Conservation (phyloP, 2,113 vertebrate species). For the Illadopsis cleaveri region DNA sequence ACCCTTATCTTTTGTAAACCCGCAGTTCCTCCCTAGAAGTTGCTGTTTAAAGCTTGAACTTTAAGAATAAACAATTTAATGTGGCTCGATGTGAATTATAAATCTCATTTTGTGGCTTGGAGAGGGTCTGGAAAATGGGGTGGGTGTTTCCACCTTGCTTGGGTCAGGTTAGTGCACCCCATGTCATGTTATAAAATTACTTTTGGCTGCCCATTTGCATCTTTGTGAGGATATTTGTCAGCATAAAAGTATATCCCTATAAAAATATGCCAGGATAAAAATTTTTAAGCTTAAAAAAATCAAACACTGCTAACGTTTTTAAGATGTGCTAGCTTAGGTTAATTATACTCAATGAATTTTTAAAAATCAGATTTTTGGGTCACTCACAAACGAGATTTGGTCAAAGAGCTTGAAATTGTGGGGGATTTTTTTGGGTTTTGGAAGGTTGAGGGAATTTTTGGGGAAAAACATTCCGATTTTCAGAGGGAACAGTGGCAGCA, state of each 20-base stretch:
- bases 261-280: background rate
- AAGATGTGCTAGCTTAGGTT: background rate
- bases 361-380: background rate
- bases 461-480: background rate
- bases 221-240: background rate
- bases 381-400: rapidly evolving
- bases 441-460: background rate
- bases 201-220: background rate
- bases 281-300: background rate
- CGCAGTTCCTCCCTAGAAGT: rapidly evolving
- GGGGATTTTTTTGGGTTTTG: background rate
- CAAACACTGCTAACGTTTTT: rapidly evolving
- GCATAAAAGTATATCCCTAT: background rate
- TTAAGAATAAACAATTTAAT: background rate
- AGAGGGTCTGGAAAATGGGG: background rate
- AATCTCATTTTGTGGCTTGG: background rate
- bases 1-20: rapidly evolving
- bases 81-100: rapidly evolving
- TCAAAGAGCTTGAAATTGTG: background rate
- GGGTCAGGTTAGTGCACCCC: background rate
- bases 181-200: rapidly evolving
- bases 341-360: rapidly evolving
- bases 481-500: background rate
- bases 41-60: background rate
- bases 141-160: background rate